Evolutionary conservation across 2,797 vertebrate genomes (phyloP).

Genomic region (Lepilemur septentrionalis): DNA sequence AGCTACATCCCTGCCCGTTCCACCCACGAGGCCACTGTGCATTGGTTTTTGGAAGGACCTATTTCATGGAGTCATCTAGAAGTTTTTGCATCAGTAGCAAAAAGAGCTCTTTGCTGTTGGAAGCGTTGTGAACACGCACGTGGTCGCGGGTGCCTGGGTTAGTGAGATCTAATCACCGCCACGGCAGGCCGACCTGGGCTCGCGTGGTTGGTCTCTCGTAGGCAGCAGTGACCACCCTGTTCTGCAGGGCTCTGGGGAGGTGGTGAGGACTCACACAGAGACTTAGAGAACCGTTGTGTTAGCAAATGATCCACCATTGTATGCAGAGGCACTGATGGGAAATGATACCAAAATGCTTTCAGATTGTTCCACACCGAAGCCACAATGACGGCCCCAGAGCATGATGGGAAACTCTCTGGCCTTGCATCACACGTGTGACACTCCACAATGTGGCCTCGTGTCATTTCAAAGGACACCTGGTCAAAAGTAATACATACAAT

Average conservation of each 20-base stretch:
- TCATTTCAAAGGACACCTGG: not conserved
- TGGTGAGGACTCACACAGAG: fast-evolving
- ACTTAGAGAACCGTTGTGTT: too few relatives aligned
- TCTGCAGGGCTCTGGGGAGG: not conserved
- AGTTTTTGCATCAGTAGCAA: not conserved
- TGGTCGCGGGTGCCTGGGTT: not conserved
- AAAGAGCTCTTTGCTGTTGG: not conserved
- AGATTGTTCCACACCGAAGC: fast-evolving
- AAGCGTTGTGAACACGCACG: fast-evolving
- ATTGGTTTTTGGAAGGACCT: not conserved
- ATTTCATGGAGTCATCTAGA: not conserved
- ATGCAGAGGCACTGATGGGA: not conserved
- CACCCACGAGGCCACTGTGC: not conserved
- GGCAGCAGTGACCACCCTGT: fast-evolving
- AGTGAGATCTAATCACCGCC: fast-evolving
- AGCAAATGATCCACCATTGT: fast-evolving
- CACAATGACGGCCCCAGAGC: not conserved
- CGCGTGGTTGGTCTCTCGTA: too few relatives aligned
- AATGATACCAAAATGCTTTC: fast-evolving
- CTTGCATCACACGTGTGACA: fast-evolving
- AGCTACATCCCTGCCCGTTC: too few relatives aligned
- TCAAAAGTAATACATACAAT: not conserved
- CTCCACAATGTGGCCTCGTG: not conserved
- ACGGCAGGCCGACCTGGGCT: not conserved
- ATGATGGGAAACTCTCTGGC: not conserved